Conservation (phyloP, 2,113 vertebrate genomes). For the Sylvia atricapilla region DNA sequence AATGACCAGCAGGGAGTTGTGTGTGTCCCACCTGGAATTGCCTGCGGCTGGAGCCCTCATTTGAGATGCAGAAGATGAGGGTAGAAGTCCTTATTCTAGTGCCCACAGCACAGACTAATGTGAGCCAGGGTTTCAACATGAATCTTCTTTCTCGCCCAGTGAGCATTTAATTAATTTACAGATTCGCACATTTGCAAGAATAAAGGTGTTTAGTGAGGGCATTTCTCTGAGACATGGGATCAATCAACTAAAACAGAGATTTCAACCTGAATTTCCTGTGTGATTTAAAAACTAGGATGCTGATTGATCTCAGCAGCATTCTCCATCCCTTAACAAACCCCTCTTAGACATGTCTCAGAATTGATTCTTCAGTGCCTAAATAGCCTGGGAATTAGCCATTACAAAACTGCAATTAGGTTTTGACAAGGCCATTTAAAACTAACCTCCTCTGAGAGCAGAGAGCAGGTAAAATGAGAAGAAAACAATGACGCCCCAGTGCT, state of each 20-base stretch:
- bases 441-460: not conserved
- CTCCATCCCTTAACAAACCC: conserved; percentile 15
- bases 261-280: conserved; percentile 43
- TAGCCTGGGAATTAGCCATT: conserved; percentile 49
- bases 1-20: not conserved
- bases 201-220: conserved; percentile 6
- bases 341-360: conserved; percentile 29
- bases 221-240: not conserved
- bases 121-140: not conserved
- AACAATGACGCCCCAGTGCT: not conserved
- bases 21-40: not conserved
- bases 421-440: conserved; percentile 56
- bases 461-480: conserved; percentile 24
- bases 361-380: conserved; percentile 44
- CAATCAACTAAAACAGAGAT: conserved; percentile 19
- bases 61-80: not conserved
- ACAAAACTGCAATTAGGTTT: conserved; percentile 55
- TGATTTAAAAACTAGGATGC: conserved; percentile 32
- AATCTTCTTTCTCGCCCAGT: not conserved
- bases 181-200: not conserved
- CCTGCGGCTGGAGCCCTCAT: not conserved
- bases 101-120: not conserved
- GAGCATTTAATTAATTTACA: conserved; percentile 12
- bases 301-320: conserved; percentile 54
- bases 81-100: not conserved